A percentile compares a stretch with the other conserved stretches of the same genome.
Conservation (phyloP, 2,797 vertebrate genomes). For the Sorex maritimensis region DNA sequence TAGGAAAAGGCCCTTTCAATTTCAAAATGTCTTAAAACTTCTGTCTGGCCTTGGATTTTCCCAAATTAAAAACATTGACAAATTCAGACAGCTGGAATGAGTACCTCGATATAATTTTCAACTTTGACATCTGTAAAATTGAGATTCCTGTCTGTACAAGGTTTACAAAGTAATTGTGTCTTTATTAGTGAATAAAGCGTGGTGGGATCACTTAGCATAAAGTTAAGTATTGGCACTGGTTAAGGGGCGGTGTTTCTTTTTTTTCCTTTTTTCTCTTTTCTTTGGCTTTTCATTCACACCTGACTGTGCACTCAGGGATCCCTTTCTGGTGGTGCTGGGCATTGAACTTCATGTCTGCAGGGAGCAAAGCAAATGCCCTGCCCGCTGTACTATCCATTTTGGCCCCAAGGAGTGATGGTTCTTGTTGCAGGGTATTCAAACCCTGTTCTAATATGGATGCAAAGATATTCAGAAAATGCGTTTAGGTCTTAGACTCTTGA, state of each 20-base stretch:
- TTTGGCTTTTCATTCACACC: too few species aligned
- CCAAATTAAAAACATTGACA: slow-evolving; percentile 62
- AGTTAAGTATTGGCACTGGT: slow-evolving; percentile 15
- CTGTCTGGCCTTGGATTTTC: slow-evolving; percentile 30
- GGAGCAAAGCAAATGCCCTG: too few species aligned
- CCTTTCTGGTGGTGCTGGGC: too few species aligned
- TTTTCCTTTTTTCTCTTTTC: too few species aligned
- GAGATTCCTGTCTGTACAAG: slow-evolving; percentile 21
- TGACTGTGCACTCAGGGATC: too few species aligned
- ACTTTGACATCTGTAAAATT: slow-evolving; percentile 62
- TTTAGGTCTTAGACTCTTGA: slow-evolving; percentile 61
- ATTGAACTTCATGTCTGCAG: too few species aligned
- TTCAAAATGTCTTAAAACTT: slow-evolving; percentile 72
- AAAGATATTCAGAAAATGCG: slow-evolving; percentile 66
- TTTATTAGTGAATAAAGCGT: slow-evolving; percentile 47
- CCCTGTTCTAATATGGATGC: slow-evolving; percentile 27
- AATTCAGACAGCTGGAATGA: slow-evolving; percentile 46
- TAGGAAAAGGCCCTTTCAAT: slow-evolving; percentile 74
- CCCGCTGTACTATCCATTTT: too few species aligned
- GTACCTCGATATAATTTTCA: slow-evolving; percentile 63
- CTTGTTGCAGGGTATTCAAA: slow-evolving; percentile 55
- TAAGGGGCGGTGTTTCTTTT: neutral
- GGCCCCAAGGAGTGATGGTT: neutral
- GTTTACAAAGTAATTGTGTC: neutral
- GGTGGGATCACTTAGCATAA: neutral